These are phyloP conservation scores for Ochropacha duplaris DNA, from an alignment of 2,888 invertebrate genomes.

Conservation along the genomic window DNA sequence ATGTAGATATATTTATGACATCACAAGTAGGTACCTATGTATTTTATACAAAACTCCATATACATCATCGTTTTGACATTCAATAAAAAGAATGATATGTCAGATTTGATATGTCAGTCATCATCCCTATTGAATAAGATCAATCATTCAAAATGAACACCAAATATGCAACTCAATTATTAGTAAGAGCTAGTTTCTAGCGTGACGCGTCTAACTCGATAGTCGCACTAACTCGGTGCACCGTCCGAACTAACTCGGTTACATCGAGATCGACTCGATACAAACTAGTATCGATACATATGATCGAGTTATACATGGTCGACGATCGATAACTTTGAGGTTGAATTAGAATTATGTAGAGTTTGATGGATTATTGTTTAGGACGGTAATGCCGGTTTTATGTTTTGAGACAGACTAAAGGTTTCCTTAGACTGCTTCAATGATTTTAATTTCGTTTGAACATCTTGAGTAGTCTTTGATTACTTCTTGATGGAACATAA, in stretches of 20 bases:
- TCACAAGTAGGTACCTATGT: too few relatives aligned
- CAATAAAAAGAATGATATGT: too few relatives aligned
- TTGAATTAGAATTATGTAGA: conserved; percentile 17
- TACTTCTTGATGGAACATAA: background rate
- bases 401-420: background rate
- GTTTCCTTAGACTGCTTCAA: background rate
- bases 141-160: background rate
- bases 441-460: background rate
- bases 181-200: conserved; percentile 16
- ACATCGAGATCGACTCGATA: conserved; percentile 22
- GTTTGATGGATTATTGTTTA: conserved; percentile 16
- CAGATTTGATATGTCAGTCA: too few relatives aligned
- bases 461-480: background rate
- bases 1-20: too few relatives aligned
- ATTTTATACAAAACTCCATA: too few relatives aligned
- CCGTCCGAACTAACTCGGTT: conserved; percentile 32
- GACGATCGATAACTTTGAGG: conserved; percentile 20
- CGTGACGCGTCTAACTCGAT: conserved; percentile 27
- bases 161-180: conserved; percentile 11
- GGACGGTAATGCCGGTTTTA: background rate
- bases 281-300: conserved; percentile 11
- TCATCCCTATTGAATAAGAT: background rate
- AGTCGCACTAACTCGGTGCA: conserved; percentile 12
- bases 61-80: too few relatives aligned
- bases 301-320: conserved; percentile 15